These are phyloP conservation scores for Sipha flava DNA, from an alignment of 1,140 invertebrate species.

Conservation along the genomic window DNA sequence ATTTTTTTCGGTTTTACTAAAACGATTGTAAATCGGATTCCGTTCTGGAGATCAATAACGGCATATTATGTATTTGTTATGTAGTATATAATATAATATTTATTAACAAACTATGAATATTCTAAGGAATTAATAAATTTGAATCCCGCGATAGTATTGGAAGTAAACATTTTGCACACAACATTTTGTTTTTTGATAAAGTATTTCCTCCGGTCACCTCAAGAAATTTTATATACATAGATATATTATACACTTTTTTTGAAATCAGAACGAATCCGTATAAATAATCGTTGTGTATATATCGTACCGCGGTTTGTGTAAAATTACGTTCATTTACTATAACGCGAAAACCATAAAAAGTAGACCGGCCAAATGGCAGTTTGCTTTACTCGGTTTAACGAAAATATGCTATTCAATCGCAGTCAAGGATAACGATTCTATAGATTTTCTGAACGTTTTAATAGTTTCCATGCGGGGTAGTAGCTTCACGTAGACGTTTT, in stretches of 20 bases:
- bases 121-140: too few species aligned
- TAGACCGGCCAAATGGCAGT: background rate
- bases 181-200: background rate
- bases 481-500: background rate
- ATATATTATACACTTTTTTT: background rate
- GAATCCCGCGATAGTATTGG: too few species aligned
- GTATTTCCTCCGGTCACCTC: background rate
- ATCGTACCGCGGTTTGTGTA: background rate
- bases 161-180: too few species aligned
- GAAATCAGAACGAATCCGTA: background rate
- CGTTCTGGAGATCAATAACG: too few species aligned
- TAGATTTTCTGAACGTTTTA: background rate
- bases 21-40: too few species aligned
- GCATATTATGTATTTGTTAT: too few species aligned
- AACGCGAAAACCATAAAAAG: constrained; percentile 2
- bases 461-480: background rate
- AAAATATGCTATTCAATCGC: background rate
- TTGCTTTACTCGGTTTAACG: background rate
- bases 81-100: too few species aligned
- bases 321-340: background rate
- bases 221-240: too few species aligned
- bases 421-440: background rate
- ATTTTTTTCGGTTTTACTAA: too few species aligned
- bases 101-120: too few species aligned
- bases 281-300: background rate